These are phyloP conservation scores for Rhinichthys osculus DNA, from an alignment of 2,797 vertebrate species.

Conservation along the genomic window DNA sequence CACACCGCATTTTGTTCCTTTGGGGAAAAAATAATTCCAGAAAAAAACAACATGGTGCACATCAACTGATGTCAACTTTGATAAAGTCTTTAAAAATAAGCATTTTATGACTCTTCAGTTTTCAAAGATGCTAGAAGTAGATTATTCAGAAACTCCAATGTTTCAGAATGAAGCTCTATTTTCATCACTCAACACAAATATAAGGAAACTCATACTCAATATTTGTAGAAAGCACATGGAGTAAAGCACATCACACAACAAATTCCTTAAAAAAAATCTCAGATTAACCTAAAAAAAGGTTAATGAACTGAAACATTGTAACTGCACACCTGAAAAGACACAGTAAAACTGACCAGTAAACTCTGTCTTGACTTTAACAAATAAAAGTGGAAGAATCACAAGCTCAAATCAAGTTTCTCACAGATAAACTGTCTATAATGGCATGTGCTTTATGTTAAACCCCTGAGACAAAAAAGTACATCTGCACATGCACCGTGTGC, in stretches of 20 bases:
- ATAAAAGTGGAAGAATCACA: conserved; percentile 39
- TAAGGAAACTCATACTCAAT: conserved; percentile 1
- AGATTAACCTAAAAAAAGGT: conserved; percentile 10
- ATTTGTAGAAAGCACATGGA: background rate
- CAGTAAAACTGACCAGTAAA: conserved; percentile 26
- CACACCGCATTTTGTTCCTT: conserved; percentile 4
- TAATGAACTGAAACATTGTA: background rate
- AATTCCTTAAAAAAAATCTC: background rate
- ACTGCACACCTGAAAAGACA: conserved; percentile 8
- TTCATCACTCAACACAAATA: background rate
- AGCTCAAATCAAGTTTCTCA: conserved; percentile 29
- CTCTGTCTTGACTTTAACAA: conserved; percentile 28
- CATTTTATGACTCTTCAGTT: background rate
- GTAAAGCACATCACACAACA: background rate
- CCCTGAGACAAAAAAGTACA: conserved; percentile 54
- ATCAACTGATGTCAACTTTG: background rate
- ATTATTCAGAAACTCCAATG: background rate
- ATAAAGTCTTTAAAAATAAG: conserved; percentile 6
- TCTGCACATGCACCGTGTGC: conserved; percentile 35
- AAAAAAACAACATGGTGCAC: conserved; percentile 6
- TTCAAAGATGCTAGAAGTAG: conserved; percentile 11
- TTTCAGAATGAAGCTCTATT: conserved; percentile 4
- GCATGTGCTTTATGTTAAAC: conserved; percentile 33
- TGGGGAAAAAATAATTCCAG: conserved; percentile 6
- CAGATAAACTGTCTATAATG: conserved; percentile 22